Percentiles rank a stretch among this genome's conserved stretches.
phyloP scores from a whole-genome alignment of 2,113 vertebrate species.

The Vimba vimba region DNA sequence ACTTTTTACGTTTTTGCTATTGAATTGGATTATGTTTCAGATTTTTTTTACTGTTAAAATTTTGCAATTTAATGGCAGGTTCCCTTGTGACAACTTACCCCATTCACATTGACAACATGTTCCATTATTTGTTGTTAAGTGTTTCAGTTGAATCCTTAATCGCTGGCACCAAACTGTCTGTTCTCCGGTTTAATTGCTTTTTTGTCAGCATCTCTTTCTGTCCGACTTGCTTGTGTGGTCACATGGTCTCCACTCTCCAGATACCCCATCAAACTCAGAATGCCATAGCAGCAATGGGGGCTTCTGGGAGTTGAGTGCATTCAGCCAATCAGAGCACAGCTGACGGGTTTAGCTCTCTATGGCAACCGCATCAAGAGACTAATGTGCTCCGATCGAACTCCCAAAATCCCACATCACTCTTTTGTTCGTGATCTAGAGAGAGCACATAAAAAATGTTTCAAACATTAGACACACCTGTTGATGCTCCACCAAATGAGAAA shows the following conservation, averaged over 20 bases:
- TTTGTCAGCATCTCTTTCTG: not conserved
- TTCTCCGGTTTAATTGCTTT: slow-evolving; percentile 3
- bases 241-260: slow-evolving; percentile 30
- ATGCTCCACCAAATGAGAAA: not conserved
- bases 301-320: slow-evolving; percentile 41
- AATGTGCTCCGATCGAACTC: slow-evolving; percentile 37
- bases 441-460: not conserved
- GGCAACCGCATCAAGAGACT: slow-evolving; percentile 59
- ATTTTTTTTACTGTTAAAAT: not conserved
- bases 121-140: not conserved
- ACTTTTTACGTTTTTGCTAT: not conserved
- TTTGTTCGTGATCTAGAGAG: not conserved
- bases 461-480: not conserved
- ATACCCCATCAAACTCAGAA: slow-evolving; percentile 41
- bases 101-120: not conserved
- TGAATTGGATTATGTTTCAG: not conserved
- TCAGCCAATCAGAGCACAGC: slow-evolving; percentile 53
- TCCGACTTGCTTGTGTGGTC: slow-evolving; percentile 19
- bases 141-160: not conserved
- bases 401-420: slow-evolving; percentile 23
- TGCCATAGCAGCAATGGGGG: slow-evolving; percentile 46
- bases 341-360: slow-evolving; percentile 53
- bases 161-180: not conserved
- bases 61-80: not conserved
- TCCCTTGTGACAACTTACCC: not conserved